Conservation (phyloP, 2,113 vertebrate genomes). For the Trogon melanurus region DNA sequence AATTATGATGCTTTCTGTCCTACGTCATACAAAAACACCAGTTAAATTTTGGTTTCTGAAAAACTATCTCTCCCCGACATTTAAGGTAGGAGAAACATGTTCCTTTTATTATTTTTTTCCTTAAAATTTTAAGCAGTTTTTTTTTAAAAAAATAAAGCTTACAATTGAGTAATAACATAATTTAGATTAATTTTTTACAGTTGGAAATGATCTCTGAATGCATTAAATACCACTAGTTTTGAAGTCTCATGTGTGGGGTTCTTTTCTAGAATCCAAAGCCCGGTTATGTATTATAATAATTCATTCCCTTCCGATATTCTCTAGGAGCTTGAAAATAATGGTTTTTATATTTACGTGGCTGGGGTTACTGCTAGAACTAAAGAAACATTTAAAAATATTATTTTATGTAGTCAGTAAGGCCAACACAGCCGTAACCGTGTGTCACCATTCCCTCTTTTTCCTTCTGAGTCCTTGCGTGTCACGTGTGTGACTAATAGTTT, state of each 20-base stretch:
- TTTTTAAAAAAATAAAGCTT: not conserved
- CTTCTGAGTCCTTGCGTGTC: not conserved
- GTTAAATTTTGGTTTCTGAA: constrained; percentile 99
- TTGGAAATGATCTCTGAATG: not conserved
- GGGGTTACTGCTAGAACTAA: not conserved
- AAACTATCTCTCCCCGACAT: constrained; percentile 96
- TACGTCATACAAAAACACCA: constrained; percentile 90
- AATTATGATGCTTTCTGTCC: constrained; percentile 98
- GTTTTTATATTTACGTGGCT: not conserved
- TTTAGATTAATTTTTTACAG: not conserved
- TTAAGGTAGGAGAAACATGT: constrained; percentile 84
- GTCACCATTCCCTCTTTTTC: not conserved
- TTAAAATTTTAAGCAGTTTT: not conserved
- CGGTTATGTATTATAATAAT: not conserved
- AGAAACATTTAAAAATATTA: not conserved
- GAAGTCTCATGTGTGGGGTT: not conserved
- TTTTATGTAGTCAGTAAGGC: not conserved
- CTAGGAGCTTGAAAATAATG: not conserved
- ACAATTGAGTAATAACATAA: not conserved
- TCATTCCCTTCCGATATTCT: not conserved
- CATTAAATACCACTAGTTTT: not conserved
- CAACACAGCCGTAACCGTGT: not conserved
- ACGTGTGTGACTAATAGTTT: not conserved
- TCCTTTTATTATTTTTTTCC: not conserved
- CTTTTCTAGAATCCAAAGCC: not conserved